Evolutionary conservation across 2,797 vertebrate species (phyloP).

Genomic region (Chloroceryle inda): DNA sequence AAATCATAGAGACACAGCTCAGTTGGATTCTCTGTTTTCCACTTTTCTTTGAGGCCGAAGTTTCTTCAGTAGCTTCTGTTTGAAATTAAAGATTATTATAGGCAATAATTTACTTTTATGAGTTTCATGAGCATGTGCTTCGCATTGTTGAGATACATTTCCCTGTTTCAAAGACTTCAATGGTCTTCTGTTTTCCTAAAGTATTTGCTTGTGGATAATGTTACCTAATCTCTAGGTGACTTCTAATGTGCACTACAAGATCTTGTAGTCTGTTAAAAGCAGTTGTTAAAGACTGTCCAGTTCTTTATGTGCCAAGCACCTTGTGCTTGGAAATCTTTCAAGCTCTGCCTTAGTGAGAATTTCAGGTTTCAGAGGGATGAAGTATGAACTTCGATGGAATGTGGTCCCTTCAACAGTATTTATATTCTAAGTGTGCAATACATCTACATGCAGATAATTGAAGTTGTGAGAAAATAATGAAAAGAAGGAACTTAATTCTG

Average conservation of each 20-base stretch:
- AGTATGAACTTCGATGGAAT: slow-evolving; percentile 4
- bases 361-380: slow-evolving; percentile 1
- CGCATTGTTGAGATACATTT: not conserved
- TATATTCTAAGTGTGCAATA: not conserved
- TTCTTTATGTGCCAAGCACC: not conserved
- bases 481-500: slow-evolving; percentile 20
- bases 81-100: not conserved
- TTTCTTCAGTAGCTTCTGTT: not conserved
- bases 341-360: not conserved
- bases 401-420: not conserved
- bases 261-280: not conserved
- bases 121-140: not conserved
- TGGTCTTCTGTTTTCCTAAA: not conserved
- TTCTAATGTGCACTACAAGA: not conserved
- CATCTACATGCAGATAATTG: slow-evolving; percentile 26
- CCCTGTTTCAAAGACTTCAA: not conserved
- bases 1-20: not conserved
- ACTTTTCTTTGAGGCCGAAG: not conserved
- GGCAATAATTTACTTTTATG: not conserved
- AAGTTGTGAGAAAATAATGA: not conserved
- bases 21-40: not conserved
- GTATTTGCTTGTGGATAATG: not conserved
- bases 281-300: not conserved
- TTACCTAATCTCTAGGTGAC: not conserved
- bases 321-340: not conserved